phyloP scores from a whole-genome alignment of 2,888 invertebrate genomes.

The Nomada goodeniana region DNA sequence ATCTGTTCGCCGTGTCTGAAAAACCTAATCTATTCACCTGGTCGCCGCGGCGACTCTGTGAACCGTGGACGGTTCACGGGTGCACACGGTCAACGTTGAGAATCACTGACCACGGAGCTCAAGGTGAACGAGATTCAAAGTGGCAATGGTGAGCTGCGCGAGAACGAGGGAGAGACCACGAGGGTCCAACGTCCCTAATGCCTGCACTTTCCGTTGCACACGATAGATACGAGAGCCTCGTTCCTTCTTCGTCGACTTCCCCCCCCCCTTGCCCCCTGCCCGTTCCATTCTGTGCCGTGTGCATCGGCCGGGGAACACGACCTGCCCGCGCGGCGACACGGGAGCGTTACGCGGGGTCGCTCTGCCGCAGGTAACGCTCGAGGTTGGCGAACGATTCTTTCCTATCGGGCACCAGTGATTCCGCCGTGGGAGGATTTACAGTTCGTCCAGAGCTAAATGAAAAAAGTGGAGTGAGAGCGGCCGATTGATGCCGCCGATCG shows the following conservation, averaged over 20 bases:
- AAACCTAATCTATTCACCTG: slow-evolving; percentile 47
- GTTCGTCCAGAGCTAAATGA: no score
- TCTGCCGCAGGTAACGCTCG: no score
- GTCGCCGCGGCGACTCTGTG: not conserved
- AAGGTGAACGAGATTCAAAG: slow-evolving; percentile 83
- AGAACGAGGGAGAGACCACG: slow-evolving; percentile 60
- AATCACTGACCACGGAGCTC: slow-evolving; percentile 79
- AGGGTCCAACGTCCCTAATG: slow-evolving; percentile 76
- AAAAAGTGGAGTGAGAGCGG: no score
- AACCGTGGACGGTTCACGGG: not conserved
- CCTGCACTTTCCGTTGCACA: slow-evolving; percentile 67
- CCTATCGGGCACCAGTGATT: no score
- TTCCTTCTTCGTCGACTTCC: slow-evolving; percentile 16
- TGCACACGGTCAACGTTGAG: slow-evolving; percentile 63
- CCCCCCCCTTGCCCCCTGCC: not conserved
- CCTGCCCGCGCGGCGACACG: not conserved
- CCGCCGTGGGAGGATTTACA: no score
- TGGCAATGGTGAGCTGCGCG: slow-evolving; percentile 76
- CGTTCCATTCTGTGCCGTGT: slow-evolving; percentile 16
- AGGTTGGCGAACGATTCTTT: no score
- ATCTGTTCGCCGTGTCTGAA: slow-evolving; percentile 32
- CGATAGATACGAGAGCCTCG: slow-evolving; percentile 54
- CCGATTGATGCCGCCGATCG: no score
- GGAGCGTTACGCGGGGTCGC: no score
- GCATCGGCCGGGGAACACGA: not conserved